Percentiles rank a stretch among this genome's conserved stretches.
These are phyloP conservation scores for Melieria crassipennis DNA, from an alignment of 2,888 invertebrate genomes.

Conservation along the genomic window DNA sequence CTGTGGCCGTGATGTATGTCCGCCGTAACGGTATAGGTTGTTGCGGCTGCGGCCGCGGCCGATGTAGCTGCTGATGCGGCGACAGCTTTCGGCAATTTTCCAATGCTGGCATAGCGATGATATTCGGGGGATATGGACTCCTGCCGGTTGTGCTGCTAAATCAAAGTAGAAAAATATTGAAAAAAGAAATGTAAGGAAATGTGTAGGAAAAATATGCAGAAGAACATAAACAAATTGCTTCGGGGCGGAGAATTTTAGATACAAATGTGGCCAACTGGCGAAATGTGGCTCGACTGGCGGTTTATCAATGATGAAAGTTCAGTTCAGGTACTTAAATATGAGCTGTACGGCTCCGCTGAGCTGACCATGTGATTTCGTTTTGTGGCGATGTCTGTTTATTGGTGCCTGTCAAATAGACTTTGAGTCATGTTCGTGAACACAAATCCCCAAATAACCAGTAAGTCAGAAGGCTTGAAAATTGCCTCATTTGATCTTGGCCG, in stretches of 20 bases:
- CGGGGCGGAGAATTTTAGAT: not conserved
- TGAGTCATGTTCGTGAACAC: too few relatives aligned
- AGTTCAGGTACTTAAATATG: not conserved
- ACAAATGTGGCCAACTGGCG: not conserved
- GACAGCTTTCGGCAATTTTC: conserved; percentile 59
- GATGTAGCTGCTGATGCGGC: conserved; percentile 42
- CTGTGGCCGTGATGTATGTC: conserved; percentile 44
- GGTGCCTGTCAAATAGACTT: too few relatives aligned
- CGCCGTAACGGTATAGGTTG: conserved; percentile 45
- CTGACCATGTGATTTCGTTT: too few relatives aligned
- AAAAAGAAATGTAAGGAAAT: conserved; percentile 19
- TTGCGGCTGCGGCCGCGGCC: conserved; percentile 12
- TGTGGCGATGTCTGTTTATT: too few relatives aligned
- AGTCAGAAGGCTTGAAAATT: too few relatives aligned
- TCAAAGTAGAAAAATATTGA: conserved; percentile 29
- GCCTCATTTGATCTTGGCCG: too few relatives aligned
- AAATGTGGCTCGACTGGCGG: not conserved
- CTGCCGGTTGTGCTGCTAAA: conserved; percentile 61
- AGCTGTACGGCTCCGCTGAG: too few relatives aligned
- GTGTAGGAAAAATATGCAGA: conserved; percentile 32
- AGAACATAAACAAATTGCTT: conserved; percentile 27
- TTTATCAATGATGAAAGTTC: conserved; percentile 61
- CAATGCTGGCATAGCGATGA: conserved; percentile 61
- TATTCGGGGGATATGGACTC: conserved; percentile 65
- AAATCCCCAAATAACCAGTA: too few relatives aligned